These are phyloP conservation scores for Poeciliopsis turneri DNA, from an alignment of 2,797 vertebrate species.

Conservation along the genomic window DNA sequence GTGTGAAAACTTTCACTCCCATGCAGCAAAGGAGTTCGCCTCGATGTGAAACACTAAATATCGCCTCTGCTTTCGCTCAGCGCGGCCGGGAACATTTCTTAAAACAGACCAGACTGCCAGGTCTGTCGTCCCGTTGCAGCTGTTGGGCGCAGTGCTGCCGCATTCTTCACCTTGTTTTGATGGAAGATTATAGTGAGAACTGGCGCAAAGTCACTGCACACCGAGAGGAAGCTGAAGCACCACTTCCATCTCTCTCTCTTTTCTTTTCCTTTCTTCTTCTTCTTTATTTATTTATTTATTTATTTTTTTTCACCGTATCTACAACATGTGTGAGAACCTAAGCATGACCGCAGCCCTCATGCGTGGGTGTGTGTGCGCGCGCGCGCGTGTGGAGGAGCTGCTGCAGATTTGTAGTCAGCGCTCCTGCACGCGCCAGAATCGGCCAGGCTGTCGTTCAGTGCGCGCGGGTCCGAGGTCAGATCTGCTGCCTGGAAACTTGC, in stretches of 20 bases:
- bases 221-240: background rate
- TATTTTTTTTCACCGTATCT: background rate
- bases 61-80: background rate
- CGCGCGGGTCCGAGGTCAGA: background rate
- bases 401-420: background rate
- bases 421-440: background rate
- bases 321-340: background rate
- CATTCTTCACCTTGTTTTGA: constrained; percentile 5
- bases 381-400: background rate
- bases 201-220: background rate
- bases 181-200: background rate
- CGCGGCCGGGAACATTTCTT: background rate
- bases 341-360: background rate
- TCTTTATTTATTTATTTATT: too few relatives aligned
- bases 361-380: background rate
- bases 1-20: background rate
- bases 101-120: background rate
- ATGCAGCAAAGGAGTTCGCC: background rate
- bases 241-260: too few relatives aligned
- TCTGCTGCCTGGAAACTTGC: background rate
- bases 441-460: background rate
- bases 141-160: background rate
- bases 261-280: too few relatives aligned
- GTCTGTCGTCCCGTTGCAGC: background rate
- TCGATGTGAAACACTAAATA: background rate